phyloP scores from a whole-genome alignment of 2,113 vertebrate genomes.

The Loxodonta africana region DNA sequence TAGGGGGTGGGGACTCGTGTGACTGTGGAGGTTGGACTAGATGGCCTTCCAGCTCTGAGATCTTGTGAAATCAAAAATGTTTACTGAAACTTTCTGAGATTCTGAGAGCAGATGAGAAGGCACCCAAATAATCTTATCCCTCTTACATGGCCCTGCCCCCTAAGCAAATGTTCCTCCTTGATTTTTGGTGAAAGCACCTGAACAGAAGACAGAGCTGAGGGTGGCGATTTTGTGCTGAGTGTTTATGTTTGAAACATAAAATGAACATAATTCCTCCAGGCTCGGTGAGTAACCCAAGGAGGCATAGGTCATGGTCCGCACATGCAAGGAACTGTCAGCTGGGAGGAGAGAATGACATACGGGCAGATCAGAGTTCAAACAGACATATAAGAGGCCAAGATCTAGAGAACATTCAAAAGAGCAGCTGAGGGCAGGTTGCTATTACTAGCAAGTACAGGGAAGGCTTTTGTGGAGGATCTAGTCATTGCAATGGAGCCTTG shows the following conservation, averaged over 20 bases:
- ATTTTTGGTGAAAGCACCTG: neutral
- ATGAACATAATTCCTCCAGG: slow-evolving; percentile 20
- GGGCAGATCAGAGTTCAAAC: slow-evolving; percentile 51
- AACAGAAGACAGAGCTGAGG: neutral
- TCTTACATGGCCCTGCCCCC: neutral
- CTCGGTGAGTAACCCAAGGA: slow-evolving; percentile 43
- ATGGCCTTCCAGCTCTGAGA: slow-evolving; percentile 4
- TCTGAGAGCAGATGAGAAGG: slow-evolving; percentile 28
- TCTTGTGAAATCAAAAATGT: slow-evolving; percentile 11
- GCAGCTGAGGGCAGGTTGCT: slow-evolving; percentile 34
- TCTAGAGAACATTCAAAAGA: slow-evolving; percentile 58
- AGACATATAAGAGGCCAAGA: slow-evolving; percentile 31
- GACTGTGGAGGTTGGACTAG: neutral
- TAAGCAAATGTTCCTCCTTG: slow-evolving; percentile 16
- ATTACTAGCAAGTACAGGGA: neutral
- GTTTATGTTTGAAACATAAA: slow-evolving; percentile 40
- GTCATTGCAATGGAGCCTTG: neutral
- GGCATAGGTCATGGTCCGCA: neutral
- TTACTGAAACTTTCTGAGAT: neutral
- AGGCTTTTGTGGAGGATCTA: neutral
- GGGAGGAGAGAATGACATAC: slow-evolving; percentile 44
- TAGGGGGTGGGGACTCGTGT: neutral
- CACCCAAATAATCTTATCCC: neutral
- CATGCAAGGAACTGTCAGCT: slow-evolving; percentile 38
- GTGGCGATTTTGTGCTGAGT: neutral